Conservation (phyloP, 2,113 vertebrate genomes). For the Zosterops borbonicus region DNA sequence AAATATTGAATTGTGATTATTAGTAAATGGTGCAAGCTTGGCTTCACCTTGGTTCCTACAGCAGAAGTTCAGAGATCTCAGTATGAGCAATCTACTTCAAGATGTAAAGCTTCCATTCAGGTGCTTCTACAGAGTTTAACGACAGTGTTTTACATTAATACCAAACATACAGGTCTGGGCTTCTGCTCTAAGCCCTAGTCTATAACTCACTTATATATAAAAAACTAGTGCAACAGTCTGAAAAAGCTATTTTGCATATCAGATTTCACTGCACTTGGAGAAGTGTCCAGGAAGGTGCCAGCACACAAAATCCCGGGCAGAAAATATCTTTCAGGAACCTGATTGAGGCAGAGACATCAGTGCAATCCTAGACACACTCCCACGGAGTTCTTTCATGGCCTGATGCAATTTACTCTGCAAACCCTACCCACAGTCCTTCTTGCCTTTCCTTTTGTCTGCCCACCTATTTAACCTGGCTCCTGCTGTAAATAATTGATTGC, state of each 20-base stretch:
- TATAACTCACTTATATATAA: not conserved
- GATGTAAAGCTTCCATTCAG: not conserved
- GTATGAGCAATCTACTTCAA: not conserved
- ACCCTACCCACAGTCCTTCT: not conserved
- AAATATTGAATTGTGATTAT: not conserved
- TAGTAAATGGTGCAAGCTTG: not conserved
- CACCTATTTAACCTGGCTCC: not conserved
- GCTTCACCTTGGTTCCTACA: not conserved
- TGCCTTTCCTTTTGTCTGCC: constrained; percentile 36
- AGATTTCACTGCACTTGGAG: not conserved
- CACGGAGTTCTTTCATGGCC: not conserved
- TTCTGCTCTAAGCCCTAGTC: not conserved
- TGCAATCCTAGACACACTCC: not conserved
- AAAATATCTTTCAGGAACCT: not conserved
- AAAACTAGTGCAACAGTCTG: not conserved
- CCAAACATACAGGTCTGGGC: not conserved
- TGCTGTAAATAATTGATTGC: constrained; percentile 45
- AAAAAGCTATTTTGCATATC: not conserved
- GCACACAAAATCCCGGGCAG: not conserved
- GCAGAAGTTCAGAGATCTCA: not conserved
- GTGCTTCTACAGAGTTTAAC: not conserved
- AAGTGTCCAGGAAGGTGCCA: not conserved
- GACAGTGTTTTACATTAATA: not conserved
- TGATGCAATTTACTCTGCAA: not conserved
- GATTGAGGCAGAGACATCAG: not conserved